These are phyloP conservation scores for Platycercus adscitus DNA, from an alignment of 2,113 vertebrate species.

Conservation along the genomic window DNA sequence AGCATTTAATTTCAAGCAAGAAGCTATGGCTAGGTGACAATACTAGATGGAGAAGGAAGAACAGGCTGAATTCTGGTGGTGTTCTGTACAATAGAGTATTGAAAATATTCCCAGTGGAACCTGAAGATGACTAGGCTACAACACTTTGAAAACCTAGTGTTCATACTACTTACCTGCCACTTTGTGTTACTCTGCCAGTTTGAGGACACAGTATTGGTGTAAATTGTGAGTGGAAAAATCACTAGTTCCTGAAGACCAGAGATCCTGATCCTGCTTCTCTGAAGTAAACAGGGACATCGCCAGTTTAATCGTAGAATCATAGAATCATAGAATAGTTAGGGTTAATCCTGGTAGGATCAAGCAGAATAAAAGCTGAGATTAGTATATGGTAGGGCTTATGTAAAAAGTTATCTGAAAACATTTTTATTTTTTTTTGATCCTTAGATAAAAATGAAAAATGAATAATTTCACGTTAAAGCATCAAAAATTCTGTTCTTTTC, in stretches of 20 bases:
- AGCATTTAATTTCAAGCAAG: background rate
- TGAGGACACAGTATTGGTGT: background rate
- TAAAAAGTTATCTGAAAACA: background rate
- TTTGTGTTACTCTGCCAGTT: background rate
- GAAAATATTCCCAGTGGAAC: background rate
- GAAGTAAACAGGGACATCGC: background rate
- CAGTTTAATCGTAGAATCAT: background rate
- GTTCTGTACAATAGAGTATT: background rate
- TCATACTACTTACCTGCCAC: background rate
- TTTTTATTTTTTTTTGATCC: background rate
- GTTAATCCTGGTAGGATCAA: background rate
- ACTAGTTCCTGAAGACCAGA: background rate
- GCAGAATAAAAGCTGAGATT: background rate
- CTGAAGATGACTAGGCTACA: background rate
- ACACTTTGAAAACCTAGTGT: background rate
- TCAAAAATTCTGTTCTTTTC: background rate
- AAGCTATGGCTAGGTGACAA: background rate
- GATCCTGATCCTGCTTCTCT: background rate
- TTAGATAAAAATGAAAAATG: background rate
- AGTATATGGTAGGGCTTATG: background rate
- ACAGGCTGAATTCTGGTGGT: background rate
- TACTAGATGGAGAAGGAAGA: background rate
- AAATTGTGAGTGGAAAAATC: background rate
- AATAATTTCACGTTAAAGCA: background rate
- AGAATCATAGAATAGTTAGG: too few species aligned